Percentiles rank a stretch among this genome's conserved stretches.
phyloP scores from a whole-genome alignment of 1,140 invertebrate genomes.

The Popillia japonica region DNA sequence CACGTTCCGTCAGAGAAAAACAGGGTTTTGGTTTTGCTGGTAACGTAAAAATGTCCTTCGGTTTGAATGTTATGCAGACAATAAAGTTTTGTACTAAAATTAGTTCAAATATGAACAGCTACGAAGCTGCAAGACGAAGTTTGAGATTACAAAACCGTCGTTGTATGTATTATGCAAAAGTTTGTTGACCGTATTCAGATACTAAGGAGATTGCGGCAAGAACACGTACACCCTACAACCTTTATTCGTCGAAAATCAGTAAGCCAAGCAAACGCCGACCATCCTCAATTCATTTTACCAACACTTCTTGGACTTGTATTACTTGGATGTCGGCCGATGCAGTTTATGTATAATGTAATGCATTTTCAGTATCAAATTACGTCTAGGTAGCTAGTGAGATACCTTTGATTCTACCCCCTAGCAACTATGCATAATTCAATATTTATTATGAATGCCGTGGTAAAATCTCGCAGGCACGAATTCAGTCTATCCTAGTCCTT shows the following conservation, averaged over 20 bases:
- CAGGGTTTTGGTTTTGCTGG: background rate
- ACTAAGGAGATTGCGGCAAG: background rate
- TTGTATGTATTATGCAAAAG: slow-evolving; percentile 46
- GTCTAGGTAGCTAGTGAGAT: slow-evolving; percentile 9
- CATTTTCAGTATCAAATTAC: slow-evolving; percentile 39
- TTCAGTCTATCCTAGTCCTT: background rate
- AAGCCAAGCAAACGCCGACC: background rate
- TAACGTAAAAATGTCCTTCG: slow-evolving; percentile 8
- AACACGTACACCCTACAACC: background rate
- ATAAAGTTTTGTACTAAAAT: slow-evolving; percentile 16
- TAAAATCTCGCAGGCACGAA: background rate
- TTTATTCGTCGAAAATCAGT: background rate
- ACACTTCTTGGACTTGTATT: background rate
- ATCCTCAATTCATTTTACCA: background rate
- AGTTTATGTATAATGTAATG: slow-evolving; percentile 46
- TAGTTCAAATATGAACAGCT: background rate
- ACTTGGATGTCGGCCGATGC: background rate
- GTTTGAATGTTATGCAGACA: background rate
- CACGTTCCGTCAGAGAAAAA: background rate
- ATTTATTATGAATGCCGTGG: slow-evolving; percentile 29
- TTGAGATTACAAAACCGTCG: background rate
- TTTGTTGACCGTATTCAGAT: slow-evolving; percentile 40
- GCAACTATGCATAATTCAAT: slow-evolving; percentile 37
- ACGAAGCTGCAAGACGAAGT: no score
- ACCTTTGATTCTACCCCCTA: slow-evolving; percentile 34